Percentiles rank a stretch among this genome's conserved stretches.
Evolutionary conservation across 2,797 vertebrate species (phyloP).

Genomic region (Sternarchorhynchus goeldii): DNA sequence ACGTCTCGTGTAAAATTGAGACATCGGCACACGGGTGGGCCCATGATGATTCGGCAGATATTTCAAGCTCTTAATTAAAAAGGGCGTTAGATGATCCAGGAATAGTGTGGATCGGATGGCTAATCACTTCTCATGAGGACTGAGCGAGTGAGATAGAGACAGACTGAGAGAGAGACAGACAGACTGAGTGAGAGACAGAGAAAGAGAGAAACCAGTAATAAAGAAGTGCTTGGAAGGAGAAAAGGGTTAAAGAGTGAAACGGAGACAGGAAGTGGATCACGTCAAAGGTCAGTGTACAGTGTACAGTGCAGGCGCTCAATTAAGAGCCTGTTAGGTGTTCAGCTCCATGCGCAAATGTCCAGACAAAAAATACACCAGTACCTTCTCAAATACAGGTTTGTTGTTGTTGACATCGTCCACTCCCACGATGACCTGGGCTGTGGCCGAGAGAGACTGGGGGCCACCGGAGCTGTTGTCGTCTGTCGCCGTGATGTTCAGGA

Average conservation of each 20-base stretch:
- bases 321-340: background rate
- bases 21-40: constrained; percentile 61
- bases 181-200: constrained; percentile 2
- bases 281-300: background rate
- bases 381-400: constrained; percentile 89
- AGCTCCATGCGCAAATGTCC: no score
- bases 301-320: background rate
- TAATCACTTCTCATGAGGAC: constrained; percentile 71
- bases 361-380: constrained; percentile 47
- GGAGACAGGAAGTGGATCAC: background rate
- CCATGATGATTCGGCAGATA: constrained; percentile 58
- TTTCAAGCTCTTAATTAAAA: constrained; percentile 75
- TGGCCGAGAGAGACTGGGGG: constrained; percentile 77
- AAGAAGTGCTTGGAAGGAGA: constrained; percentile 9
- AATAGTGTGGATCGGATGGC: constrained; percentile 62
- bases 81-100: constrained; percentile 66
- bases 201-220: constrained; percentile 52
- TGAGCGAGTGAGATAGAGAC: constrained; percentile 42
- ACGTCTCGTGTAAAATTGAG: constrained; percentile 68
- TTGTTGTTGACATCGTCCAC: constrained; percentile 90
- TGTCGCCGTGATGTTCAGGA: constrained; percentile 82
- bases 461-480: constrained; percentile 87
- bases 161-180: background rate
- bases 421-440: constrained; percentile 82
- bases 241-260: background rate